A percentile compares a stretch with the other conserved stretches of the same genome.
phyloP scores from a whole-genome alignment of 2,797 vertebrate species.

The Poecile montanus region DNA sequence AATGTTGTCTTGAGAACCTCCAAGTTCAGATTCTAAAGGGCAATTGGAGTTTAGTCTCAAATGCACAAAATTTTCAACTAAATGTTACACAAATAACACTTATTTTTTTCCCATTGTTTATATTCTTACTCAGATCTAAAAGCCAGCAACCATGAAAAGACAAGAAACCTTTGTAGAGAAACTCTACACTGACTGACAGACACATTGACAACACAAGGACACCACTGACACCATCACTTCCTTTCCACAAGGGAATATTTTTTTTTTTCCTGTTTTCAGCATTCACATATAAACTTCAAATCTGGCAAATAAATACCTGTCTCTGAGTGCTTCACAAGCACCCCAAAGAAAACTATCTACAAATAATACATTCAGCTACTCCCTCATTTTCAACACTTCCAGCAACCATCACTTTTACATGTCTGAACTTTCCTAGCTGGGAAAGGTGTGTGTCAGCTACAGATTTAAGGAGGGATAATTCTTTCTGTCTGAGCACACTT shows the following conservation, averaged over 20 bases:
- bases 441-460: not conserved
- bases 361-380: conserved; percentile 19
- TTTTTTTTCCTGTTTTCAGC: not conserved
- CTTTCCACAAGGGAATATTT: not conserved
- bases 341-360: conserved; percentile 24
- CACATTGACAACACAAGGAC: not conserved
- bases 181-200: not conserved
- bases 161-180: not conserved
- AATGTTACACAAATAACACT: not conserved
- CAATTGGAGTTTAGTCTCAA: not conserved
- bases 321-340: not conserved
- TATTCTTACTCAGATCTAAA: not conserved
- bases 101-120: not conserved
- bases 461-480: not conserved
- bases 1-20: not conserved
- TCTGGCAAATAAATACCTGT: conserved; percentile 39
- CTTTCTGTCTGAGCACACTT: not conserved
- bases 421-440: not conserved
- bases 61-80: not conserved
- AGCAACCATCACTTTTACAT: not conserved
- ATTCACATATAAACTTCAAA: conserved; percentile 9
- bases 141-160: not conserved
- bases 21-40: not conserved
- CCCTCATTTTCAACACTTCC: not conserved
- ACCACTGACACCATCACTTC: not conserved